A percentile compares a stretch with the other conserved stretches of the same genome.
phyloP scores from a whole-genome alignment of 2,113 vertebrate species.

The Vidua chalybeata region DNA sequence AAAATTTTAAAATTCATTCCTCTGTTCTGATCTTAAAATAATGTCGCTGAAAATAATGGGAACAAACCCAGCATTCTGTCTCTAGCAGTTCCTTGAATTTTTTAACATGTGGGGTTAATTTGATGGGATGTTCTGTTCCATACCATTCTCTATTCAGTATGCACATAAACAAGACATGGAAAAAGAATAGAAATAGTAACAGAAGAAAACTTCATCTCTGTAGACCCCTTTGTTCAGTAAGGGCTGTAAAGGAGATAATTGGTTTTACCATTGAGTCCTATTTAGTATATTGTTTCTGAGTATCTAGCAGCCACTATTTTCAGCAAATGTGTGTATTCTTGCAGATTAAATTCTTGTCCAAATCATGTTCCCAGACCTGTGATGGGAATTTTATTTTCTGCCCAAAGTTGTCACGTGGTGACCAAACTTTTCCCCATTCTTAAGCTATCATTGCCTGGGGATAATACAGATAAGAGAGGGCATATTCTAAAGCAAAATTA shows the following conservation, averaged over 20 bases:
- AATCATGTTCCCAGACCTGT: not conserved
- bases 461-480: not conserved
- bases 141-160: not conserved
- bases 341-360: not conserved
- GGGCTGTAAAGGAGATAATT: not conserved
- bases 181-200: slow-evolving; percentile 23
- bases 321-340: not conserved
- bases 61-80: not conserved
- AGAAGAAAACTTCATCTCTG: not conserved
- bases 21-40: not conserved
- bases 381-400: not conserved
- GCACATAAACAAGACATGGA: slow-evolving; percentile 17
- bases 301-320: not conserved
- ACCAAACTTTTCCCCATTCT: not conserved
- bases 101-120: slow-evolving; percentile 49
- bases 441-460: not conserved
- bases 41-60: not conserved
- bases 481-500: slow-evolving; percentile 23
- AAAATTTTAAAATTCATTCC: not conserved
- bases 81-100: not conserved
- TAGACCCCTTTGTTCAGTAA: not conserved
- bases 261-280: not conserved
- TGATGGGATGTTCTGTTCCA: slow-evolving; percentile 40
- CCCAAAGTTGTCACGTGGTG: not conserved
- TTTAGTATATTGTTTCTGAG: not conserved